Percentiles rank a stretch among this genome's conserved stretches.
Conservation (phyloP, 2,113 vertebrate genomes). For the Regulus satrapa region DNA sequence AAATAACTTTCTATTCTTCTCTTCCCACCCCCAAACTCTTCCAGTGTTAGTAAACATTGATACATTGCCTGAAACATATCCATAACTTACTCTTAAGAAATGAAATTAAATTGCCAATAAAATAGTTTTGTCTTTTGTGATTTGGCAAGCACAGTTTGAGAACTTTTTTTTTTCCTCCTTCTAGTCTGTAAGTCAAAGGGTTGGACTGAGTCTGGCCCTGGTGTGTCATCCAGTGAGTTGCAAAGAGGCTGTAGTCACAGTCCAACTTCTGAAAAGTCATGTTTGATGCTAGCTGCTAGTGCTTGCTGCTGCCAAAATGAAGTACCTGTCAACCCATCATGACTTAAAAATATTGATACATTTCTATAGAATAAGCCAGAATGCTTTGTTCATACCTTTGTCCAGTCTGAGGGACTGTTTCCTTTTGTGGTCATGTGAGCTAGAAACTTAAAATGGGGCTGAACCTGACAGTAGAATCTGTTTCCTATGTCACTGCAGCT, state of each 20-base stretch:
- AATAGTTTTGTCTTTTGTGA: neutral
- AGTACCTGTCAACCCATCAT: neutral
- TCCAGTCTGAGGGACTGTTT: neutral
- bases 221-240: neutral
- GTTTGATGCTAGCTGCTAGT: neutral
- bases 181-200: neutral
- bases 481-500: neutral
- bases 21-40: neutral
- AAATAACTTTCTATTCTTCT: neutral
- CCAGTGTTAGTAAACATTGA: neutral
- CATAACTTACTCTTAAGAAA: neutral
- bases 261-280: fast-evolving
- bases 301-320: neutral
- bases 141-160: neutral
- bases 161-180: neutral
- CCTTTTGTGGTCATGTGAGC: neutral
- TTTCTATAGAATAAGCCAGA: neutral
- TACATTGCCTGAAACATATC: neutral
- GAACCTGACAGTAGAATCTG: neutral
- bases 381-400: neutral
- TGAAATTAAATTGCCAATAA: neutral
- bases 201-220: neutral
- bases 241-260: neutral
- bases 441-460: neutral
- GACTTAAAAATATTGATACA: neutral